Percentiles rank a stretch among this genome's conserved stretches.
These are phyloP conservation scores for Oceanodroma tethys DNA, from an alignment of 2,113 vertebrate genomes.

Conservation along the genomic window DNA sequence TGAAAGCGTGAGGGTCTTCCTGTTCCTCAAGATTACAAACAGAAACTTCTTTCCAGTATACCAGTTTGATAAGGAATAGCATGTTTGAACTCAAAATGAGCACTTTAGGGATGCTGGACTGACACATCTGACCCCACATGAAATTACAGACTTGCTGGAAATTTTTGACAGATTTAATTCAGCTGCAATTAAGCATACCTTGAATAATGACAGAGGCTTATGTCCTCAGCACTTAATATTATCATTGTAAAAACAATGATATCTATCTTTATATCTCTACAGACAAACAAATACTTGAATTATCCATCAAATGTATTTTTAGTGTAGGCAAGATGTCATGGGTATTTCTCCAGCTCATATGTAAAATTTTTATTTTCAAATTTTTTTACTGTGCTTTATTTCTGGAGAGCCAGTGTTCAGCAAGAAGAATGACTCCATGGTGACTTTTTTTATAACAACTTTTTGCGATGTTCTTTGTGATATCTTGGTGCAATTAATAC, in stretches of 20 bases:
- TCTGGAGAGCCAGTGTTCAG: not conserved
- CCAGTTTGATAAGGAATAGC: not conserved
- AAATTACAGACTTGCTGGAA: conserved; percentile 21
- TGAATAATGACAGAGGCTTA: conserved; percentile 15
- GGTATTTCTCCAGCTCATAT: not conserved
- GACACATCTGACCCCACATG: not conserved
- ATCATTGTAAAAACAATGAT: not conserved
- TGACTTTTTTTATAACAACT: not conserved
- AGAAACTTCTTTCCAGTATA: not conserved
- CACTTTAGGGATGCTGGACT: not conserved
- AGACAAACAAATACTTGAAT: not conserved
- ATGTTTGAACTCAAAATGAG: not conserved
- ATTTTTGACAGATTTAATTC: conserved; percentile 16
- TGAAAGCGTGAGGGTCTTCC: not conserved
- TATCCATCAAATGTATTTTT: not conserved
- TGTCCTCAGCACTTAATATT: not conserved
- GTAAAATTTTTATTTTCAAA: not conserved
- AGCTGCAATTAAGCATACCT: conserved; percentile 5
- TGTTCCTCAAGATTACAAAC: not conserved
- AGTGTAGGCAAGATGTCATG: not conserved
- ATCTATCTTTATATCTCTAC: not conserved
- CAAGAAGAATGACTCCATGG: not conserved
- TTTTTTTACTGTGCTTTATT: not conserved
- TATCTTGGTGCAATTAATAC: not conserved
- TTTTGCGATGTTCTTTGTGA: not conserved